Evolutionary conservation across 2,888 invertebrate genomes (phyloP).

Genomic region (Pterostichus niger): DNA sequence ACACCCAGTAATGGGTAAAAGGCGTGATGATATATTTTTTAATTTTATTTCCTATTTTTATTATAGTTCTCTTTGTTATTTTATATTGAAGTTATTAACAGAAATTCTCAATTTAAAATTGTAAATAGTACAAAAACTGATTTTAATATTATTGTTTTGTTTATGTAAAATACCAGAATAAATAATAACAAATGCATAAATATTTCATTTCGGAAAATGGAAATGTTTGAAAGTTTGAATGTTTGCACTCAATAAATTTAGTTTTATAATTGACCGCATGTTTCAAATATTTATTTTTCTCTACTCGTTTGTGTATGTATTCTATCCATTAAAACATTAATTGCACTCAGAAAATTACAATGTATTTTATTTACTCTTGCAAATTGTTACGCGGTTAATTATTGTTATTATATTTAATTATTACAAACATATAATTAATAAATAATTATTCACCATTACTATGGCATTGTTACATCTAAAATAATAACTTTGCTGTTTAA

Average conservation of each 20-base stretch:
- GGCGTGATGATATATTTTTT: no score
- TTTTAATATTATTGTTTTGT: background rate
- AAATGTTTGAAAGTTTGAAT: background rate
- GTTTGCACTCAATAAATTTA: conserved; percentile 7
- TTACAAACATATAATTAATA: background rate
- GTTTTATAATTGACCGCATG: conserved; percentile 11
- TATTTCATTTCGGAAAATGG: background rate
- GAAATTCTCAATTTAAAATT: background rate
- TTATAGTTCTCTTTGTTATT: background rate
- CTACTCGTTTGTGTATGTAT: background rate
- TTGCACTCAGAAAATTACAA: background rate
- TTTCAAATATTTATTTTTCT: conserved; percentile 8
- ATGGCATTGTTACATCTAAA: background rate
- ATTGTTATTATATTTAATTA: background rate
- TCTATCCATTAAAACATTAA: background rate
- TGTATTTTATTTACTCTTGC: background rate
- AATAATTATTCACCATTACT: background rate
- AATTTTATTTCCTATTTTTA: background rate
- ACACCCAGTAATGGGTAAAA: no score
- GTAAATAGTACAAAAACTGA: background rate
- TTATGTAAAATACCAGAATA: background rate
- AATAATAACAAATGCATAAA: background rate
- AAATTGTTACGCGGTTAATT: background rate
- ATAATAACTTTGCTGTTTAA: no score
- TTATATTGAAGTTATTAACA: background rate